Evolutionary conservation across 53 echinoderm and acorn worm species (phyloP), one percentile per base, ranked within the genome.

Genomic region (Astropecten irregularis): DNA sequence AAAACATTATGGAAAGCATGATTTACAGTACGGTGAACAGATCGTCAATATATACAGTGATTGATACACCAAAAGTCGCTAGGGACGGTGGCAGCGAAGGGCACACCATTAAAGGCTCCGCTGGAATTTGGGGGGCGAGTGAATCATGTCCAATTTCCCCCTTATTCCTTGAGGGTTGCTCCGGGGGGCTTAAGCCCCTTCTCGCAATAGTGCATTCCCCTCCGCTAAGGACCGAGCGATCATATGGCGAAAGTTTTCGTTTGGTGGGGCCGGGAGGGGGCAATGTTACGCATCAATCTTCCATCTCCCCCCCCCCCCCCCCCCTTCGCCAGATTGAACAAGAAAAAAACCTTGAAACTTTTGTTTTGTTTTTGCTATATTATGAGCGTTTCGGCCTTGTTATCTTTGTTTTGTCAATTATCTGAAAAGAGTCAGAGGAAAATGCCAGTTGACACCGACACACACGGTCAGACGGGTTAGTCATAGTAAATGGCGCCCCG

Each of bases 81-180:
- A 2, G 76, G 76, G 76, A 76, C 21, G 59, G 59, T 11, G 59
- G 31, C 69, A 21, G 7, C 37, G 58, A 76, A 56, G 76, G 58
- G 73, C 22, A 28, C 58, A 56, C 55, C 36, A 57, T 13, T n/a
- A n/a, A 25, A 39, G 55, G 58, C 76, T 37, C 58, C 57, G 19
- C 40, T 56, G 26, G 40, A 76, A 27, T 76, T 55, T 57, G 25
- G 58, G 57, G 71, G 42, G 76, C n/a, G n/a, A n/a, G n/a, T 76
- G 76, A 76, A 56, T 76, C 76, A 76, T 13, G 42, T 28, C 28
- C 18, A 56, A 76, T 57, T 76, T 76, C 76, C 76, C 76, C 58
- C 7, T 1, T 55, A 76, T 53, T 76, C 76, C 76, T 76, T 76
- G 56, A 22, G 76, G 76, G 76, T 21, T 9, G 0, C 9, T 29